These are phyloP conservation scores for Xenus cinereus DNA, from an alignment of 2,113 vertebrate species.

Conservation along the genomic window DNA sequence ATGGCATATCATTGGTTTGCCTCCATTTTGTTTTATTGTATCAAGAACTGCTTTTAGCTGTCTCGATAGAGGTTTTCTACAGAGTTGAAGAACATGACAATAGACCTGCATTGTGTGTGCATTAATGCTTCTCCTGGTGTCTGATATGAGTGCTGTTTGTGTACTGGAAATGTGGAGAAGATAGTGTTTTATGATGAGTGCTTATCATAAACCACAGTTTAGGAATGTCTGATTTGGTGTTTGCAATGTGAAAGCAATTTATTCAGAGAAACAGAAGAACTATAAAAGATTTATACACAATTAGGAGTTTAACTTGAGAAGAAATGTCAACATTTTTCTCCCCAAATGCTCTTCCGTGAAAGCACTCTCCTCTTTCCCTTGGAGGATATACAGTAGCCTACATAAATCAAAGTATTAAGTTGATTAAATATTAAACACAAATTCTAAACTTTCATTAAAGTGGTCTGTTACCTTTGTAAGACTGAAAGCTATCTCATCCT, in stretches of 20 bases:
- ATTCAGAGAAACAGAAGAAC: neutral
- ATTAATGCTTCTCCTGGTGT: neutral
- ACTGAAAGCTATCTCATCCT: slow-evolving; percentile 28
- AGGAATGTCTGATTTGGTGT: slow-evolving; percentile 5
- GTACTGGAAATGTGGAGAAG: neutral
- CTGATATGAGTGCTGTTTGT: neutral
- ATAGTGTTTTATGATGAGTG: neutral
- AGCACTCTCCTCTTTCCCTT: neutral
- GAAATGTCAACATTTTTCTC: slow-evolving; percentile 52
- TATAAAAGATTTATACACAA: slow-evolving; percentile 40
- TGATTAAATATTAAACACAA: slow-evolving; percentile 53
- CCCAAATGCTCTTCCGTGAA: neutral
- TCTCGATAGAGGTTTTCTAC: neutral
- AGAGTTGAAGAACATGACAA: neutral
- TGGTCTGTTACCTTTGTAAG: slow-evolving; percentile 8
- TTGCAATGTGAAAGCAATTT: neutral
- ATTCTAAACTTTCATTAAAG: slow-evolving; percentile 35
- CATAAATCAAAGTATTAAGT: slow-evolving; percentile 51
- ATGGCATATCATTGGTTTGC: neutral
- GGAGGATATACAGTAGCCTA: neutral
- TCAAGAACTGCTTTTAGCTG: neutral
- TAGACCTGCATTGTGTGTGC: neutral
- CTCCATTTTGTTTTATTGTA: neutral
- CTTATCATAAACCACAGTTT: neutral
- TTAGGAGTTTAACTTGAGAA: slow-evolving; percentile 25